A percentile compares a stretch with the other conserved stretches of the same genome.
phyloP scores from a whole-genome alignment of 1,140 invertebrate species.

The Aphelinus certus region DNA sequence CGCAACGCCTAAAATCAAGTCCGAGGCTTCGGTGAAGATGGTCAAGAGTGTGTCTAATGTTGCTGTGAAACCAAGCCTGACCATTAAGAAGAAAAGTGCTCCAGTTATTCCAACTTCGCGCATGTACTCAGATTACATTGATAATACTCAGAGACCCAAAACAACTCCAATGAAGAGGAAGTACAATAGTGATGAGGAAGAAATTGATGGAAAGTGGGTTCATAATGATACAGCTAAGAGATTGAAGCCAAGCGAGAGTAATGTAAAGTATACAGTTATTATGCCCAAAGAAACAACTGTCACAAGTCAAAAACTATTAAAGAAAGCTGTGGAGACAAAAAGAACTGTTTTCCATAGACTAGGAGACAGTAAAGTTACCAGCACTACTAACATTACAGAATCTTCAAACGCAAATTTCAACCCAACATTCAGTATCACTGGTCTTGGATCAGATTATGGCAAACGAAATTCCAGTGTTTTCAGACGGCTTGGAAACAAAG shows the following conservation, averaged over 20 bases:
- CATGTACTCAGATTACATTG: constrained; percentile 39
- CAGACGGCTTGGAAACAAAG: constrained; percentile 61
- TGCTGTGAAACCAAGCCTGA: constrained; percentile 37
- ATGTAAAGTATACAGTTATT: constrained; percentile 62
- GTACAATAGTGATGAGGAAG: constrained; percentile 45
- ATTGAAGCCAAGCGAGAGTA: constrained; percentile 54
- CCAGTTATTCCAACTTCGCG: constrained; percentile 38
- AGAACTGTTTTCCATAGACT: constrained; percentile 64
- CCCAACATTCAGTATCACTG: constrained; percentile 60
- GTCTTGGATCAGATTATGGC: constrained; percentile 55
- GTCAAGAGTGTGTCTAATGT: constrained; percentile 41
- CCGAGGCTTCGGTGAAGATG: constrained; percentile 36
- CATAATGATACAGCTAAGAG: constrained; percentile 48
- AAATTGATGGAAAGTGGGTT: constrained; percentile 43
- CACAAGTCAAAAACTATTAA: constrained; percentile 59
- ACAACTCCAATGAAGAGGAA: constrained; percentile 47
- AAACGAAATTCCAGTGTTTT: constrained; percentile 60
- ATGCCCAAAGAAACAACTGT: constrained; percentile 60
- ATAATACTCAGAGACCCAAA: constrained; percentile 35
- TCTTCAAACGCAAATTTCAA: constrained; percentile 36
- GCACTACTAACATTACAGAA: constrained; percentile 59
- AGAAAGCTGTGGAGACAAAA: constrained; percentile 57
- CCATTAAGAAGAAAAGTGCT: constrained; percentile 47
- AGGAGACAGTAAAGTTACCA: constrained; percentile 63
- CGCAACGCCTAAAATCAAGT: constrained; percentile 42